phyloP scores from a whole-genome alignment of 2,888 invertebrate species.

The Shargacucullia verbasci region DNA sequence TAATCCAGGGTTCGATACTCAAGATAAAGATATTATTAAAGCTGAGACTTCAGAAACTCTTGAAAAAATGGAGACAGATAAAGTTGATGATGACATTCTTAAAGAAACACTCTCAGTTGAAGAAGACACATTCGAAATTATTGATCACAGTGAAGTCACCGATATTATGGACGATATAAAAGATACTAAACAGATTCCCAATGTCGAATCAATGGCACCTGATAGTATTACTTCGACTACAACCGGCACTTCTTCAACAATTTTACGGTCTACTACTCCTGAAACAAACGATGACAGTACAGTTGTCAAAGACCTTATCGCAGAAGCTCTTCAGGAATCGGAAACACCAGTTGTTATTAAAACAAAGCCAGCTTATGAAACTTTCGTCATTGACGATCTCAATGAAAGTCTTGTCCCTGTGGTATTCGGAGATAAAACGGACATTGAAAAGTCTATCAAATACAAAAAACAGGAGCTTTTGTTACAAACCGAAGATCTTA shows the following conservation, averaged over 20 bases:
- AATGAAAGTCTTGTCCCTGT: constrained; percentile 70
- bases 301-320: constrained; percentile 35
- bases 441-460: constrained; percentile 60
- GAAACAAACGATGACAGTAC: constrained; percentile 34
- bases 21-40: not conserved
- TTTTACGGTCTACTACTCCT: constrained; percentile 20
- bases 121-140: constrained; percentile 59
- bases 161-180: constrained; percentile 10
- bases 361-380: constrained; percentile 35
- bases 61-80: not conserved
- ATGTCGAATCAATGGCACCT: constrained; percentile 6
- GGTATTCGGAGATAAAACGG: constrained; percentile 70
- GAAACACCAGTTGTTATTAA: constrained; percentile 12
- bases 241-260: not conserved
- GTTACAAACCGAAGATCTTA: constrained; percentile 18
- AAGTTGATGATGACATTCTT: constrained; percentile 1
- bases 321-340: constrained; percentile 50
- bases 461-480: constrained; percentile 42
- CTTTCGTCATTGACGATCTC: constrained; percentile 64
- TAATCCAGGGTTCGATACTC: constrained; percentile 18
- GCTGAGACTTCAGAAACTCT: not conserved
- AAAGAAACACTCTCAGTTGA: constrained; percentile 25
- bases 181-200: not conserved
- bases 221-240: constrained; percentile 9
- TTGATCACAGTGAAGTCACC: constrained; percentile 50